Evolutionary conservation across 2,888 invertebrate species (phyloP), one percentile per base, ranked within the genome.

Genomic region (Dorcus hopei): DNA sequence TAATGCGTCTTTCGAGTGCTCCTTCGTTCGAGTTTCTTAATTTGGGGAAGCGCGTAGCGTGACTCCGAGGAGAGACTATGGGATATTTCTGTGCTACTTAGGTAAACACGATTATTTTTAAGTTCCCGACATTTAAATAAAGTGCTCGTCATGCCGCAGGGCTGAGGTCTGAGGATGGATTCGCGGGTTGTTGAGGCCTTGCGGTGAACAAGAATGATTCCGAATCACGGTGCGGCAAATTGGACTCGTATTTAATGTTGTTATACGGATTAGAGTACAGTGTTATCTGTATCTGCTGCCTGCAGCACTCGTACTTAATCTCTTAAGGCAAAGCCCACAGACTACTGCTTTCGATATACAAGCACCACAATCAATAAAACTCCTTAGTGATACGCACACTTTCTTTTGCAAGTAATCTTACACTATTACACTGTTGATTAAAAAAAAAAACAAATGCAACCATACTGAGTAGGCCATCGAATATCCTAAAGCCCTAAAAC

Each of bases 171-270:
- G 59, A 62, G 63, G 64, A 65, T 67, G 64, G 66, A 69, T 70
- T 69, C 68, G 53, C 54, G 58, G 69, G 65, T 64, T 67, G 67
- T 68, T 65, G 70, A 72, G 73, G 74, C 71, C 74, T 69, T 74
- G 74, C 72, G 75, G 73, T 72, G 68, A 72, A 68, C 59, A 56
- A 58, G 54, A 57, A 58, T 56, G 57, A 62, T 61, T 60, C 49
- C 75, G 73, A 78, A 78, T 77, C 80, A 79, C 80, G 77, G 77
- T 75, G 80, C 80, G 80, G 80, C 77, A 80, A 80, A 80, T 80
- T 80, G 80, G 76, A 79, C 78, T 77, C 78, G 80, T 79, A 80
- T 80, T 80, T 80, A 80, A 80, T 79, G 80, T 79, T 80, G 79
- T 80, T 80, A 80, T 78, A 78, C 74, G 79, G 78, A 78, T 79